Conservation (phyloP, 2,113 vertebrate genomes). For the Macquaria australasica region DNA sequence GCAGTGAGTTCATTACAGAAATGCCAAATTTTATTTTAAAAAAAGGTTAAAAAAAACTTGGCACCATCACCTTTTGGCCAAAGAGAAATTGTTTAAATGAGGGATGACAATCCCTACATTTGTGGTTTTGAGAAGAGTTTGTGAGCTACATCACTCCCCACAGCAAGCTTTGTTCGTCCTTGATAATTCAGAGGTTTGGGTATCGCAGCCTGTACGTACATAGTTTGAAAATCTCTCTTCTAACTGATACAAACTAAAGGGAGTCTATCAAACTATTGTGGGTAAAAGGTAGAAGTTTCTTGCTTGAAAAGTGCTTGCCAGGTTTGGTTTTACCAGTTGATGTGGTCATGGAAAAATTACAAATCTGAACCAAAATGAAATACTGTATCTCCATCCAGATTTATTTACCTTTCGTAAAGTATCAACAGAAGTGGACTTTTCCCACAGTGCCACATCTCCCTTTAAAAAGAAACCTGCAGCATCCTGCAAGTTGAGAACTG, state of each 20-base stretch:
- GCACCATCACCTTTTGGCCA: conserved; percentile 5
- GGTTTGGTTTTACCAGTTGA: background rate
- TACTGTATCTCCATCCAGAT: no score
- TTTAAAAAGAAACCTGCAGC: background rate
- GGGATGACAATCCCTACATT: background rate
- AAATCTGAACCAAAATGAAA: no score
- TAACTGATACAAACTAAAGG: background rate
- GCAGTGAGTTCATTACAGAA: background rate
- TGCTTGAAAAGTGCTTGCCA: background rate
- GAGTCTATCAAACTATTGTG: background rate
- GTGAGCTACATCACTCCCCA: no score
- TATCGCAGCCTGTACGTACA: background rate
- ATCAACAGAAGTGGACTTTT: background rate
- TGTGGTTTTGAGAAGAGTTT: background rate
- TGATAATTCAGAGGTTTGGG: background rate
- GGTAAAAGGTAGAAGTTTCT: background rate
- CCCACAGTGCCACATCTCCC: background rate
- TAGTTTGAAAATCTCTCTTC: background rate
- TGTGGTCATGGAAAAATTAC: no score
- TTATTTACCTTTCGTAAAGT: background rate
- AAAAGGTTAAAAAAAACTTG: background rate
- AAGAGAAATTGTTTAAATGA: background rate
- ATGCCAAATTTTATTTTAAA: background rate
- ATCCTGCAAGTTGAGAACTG: background rate
- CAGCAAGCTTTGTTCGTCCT: no score